phyloP scores from a whole-genome alignment of 2,797 vertebrate genomes.

The Thalassophryne amazonica region DNA sequence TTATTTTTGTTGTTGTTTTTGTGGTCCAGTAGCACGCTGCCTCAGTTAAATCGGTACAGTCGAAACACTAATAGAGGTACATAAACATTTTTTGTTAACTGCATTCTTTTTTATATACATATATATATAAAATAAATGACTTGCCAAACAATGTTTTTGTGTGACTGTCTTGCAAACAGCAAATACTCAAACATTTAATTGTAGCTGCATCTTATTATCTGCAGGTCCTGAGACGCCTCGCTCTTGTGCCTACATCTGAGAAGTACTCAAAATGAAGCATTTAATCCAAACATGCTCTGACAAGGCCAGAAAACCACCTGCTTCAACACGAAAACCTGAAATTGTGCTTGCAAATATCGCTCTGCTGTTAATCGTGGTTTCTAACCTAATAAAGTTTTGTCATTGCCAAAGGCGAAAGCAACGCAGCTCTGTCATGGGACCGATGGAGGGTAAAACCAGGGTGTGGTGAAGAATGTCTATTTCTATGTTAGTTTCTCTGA shows the following conservation, averaged over 20 bases:
- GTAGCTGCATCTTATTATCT: slow-evolving; percentile 16
- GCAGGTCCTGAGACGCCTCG: slow-evolving; percentile 43
- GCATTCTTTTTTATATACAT: slow-evolving; percentile 77
- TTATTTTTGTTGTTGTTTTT: too few relatives aligned
- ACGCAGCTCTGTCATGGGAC: slow-evolving; percentile 36
- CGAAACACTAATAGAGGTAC: slow-evolving; percentile 85
- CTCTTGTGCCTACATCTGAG: slow-evolving; percentile 34
- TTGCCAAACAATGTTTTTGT: slow-evolving; percentile 40
- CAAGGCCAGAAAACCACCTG: slow-evolving; percentile 65
- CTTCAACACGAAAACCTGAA: slow-evolving; percentile 60
- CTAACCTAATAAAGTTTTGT: slow-evolving; percentile 49
- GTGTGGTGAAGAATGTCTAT: slow-evolving; percentile 52
- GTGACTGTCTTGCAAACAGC: slow-evolving; percentile 10
- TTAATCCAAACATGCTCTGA: slow-evolving; percentile 70
- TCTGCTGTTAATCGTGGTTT: slow-evolving; percentile 52
- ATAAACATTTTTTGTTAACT: slow-evolving; percentile 75
- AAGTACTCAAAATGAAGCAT: slow-evolving; percentile 39
- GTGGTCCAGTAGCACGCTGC: slow-evolving; percentile 81
- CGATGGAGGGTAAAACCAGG: slow-evolving; percentile 38
- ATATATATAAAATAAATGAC: slow-evolving; percentile 80
- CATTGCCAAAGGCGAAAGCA: slow-evolving; percentile 49
- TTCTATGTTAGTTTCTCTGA: slow-evolving; percentile 48
- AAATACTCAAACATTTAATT: neutral
- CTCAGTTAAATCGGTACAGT: slow-evolving; percentile 82
- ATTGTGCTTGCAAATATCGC: slow-evolving; percentile 37